Evolutionary conservation across 1,140 invertebrate genomes (phyloP), one percentile per base, ranked within the genome.

Genomic region (Grapholita molesta): DNA sequence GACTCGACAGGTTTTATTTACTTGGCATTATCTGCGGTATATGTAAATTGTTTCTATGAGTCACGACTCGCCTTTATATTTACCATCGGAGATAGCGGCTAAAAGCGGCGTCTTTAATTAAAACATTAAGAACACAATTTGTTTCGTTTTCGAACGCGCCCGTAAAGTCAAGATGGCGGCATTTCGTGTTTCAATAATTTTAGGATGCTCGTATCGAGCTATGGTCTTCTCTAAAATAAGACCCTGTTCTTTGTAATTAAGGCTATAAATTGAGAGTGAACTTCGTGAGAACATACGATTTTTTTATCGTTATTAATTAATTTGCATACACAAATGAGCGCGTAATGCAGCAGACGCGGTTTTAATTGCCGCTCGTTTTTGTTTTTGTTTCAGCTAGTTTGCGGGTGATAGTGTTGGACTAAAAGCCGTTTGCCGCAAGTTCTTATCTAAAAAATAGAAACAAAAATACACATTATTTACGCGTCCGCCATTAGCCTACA

Each of bases 101-200:
- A 64, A 74, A 78, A 76, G 69, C 67, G 69, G 55, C 67, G 70
- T 69, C 35, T 72, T 70, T 83, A 84, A 84, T 84, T 83, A 84
- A 86, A 83, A 84, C 79, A 74, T 84, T 82, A 75, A 80, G 78
- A 79, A 79, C 70, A 72, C 72, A 78, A 79, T 78, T 79, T 80
- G 77, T 80, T 76, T 72, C 70, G 57, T 70, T 71, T 79, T 75
- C 38, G 69, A 48, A 70, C 71, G 69, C 68, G 70, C 71, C 68
- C 53, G 66, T 70, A 77, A 74, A 76, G 69, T 74, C 75, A 76
- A 78, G 75, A 78, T 74, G 73, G 76, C 66, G 69, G 70, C 66
- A 79, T 79, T 48, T 48, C 42, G 42, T 9, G 18, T 48, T 48
- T 21, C 21, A 18, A 21, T 21, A 21, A 18, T 21, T 48, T 48